Percentiles rank a stretch among this genome's conserved stretches.
Evolutionary conservation across 2,797 vertebrate species (phyloP).

Genomic region (Manis pentadactyla): DNA sequence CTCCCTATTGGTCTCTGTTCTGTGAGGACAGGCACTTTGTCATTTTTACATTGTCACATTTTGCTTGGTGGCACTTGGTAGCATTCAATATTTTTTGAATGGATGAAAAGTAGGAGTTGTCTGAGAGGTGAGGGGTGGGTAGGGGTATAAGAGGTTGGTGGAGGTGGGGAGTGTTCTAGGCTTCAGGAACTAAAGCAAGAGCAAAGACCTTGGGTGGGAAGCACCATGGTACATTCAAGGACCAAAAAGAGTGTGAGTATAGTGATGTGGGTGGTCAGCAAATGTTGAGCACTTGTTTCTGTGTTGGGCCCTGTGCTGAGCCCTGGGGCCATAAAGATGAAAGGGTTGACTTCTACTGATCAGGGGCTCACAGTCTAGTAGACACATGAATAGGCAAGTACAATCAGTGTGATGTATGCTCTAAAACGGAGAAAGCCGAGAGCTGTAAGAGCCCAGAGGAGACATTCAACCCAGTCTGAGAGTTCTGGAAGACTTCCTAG

Average conservation of each 20-base stretch:
- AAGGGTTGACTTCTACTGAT: slow-evolving; percentile 3
- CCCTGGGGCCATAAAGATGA: not conserved
- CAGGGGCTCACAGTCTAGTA: not conserved
- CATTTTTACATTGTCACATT: slow-evolving; percentile 56
- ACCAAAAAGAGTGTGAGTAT: not conserved
- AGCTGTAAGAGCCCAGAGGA: not conserved
- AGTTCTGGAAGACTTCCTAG: not conserved
- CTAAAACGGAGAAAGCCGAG: not conserved
- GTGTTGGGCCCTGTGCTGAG: not conserved
- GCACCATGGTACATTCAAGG: not conserved
- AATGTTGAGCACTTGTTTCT: not conserved
- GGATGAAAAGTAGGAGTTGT: slow-evolving; percentile 44
- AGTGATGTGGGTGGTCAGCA: not conserved
- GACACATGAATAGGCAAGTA: not conserved
- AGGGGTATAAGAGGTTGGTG: not conserved
- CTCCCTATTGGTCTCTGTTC: slow-evolving; percentile 5
- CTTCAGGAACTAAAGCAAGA: not conserved
- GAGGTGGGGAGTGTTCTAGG: not conserved
- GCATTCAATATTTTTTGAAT: slow-evolving; percentile 17
- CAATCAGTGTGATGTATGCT: not conserved
- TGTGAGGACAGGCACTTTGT: slow-evolving; percentile 17
- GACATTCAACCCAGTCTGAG: not conserved
- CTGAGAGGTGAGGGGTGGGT: not conserved
- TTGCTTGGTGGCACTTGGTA: slow-evolving; percentile 31
- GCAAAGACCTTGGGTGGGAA: not conserved